Conservation (phyloP, 1,140 invertebrate genomes). For the Bombus sylvicola region DNA sequence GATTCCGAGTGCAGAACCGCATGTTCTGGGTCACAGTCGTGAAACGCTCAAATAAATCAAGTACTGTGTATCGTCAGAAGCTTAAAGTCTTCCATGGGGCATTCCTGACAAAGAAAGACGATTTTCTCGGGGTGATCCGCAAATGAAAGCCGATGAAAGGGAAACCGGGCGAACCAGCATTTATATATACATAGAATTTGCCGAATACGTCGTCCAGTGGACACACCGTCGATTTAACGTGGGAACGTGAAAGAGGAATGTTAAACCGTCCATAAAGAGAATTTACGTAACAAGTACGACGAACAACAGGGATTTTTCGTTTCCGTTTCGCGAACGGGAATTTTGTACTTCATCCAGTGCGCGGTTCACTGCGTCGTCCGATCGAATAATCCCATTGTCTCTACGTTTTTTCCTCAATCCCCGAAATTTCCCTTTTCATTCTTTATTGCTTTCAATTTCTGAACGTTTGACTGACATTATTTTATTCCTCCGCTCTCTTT, state of each 20-base stretch:
- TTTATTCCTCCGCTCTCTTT: neutral
- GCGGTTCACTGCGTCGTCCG: slow-evolving; percentile 30
- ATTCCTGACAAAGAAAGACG: slow-evolving; percentile 61
- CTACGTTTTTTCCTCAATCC: neutral
- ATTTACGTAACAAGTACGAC: slow-evolving; percentile 52
- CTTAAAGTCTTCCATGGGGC: slow-evolving; percentile 67
- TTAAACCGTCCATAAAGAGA: slow-evolving; percentile 55
- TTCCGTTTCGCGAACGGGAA: slow-evolving; percentile 47
- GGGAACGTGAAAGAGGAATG: slow-evolving; percentile 54
- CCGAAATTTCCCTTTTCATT: neutral
- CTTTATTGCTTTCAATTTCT: neutral
- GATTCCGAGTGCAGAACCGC: neutral
- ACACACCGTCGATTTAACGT: slow-evolving; percentile 39
- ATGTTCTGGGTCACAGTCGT: slow-evolving; percentile 58
- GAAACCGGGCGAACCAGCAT: slow-evolving; percentile 2
- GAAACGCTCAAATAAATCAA: slow-evolving; percentile 71
- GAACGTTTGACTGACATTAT: neutral
- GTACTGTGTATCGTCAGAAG: slow-evolving; percentile 60
- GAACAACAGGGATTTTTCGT: slow-evolving; percentile 52
- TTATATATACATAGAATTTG: neutral
- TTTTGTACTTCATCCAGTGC: slow-evolving; percentile 43
- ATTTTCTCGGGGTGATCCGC: slow-evolving; percentile 62
- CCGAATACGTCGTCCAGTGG: slow-evolving; percentile 18
- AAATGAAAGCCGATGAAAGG: neutral
- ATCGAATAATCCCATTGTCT: slow-evolving; percentile 29